A percentile compares a stretch with the other conserved stretches of the same genome.
phyloP scores from a whole-genome alignment of 1,140 invertebrate genomes.

The Drosophila murphyi region DNA sequence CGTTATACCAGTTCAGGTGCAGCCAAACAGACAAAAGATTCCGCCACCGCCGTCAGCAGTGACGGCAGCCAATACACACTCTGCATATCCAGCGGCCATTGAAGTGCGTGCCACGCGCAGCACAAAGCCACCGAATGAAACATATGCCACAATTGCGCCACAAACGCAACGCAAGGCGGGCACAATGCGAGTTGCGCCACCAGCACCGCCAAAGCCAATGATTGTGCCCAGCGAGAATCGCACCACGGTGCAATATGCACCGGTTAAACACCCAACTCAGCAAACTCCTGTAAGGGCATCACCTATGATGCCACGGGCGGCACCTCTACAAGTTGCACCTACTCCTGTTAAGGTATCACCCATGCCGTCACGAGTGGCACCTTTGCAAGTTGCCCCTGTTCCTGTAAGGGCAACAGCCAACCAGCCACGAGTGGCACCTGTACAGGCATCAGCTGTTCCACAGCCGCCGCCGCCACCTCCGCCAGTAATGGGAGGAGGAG shows the following conservation, averaged over 20 bases:
- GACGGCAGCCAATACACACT: constrained; percentile 52
- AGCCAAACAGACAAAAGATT: constrained; percentile 44
- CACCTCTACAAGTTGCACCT: not conserved
- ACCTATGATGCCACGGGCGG: not conserved
- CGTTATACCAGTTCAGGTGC: constrained; percentile 53
- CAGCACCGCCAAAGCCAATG: constrained; percentile 65
- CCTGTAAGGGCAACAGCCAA: constrained; percentile 5
- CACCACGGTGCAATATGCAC: constrained; percentile 25
- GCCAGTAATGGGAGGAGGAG: constrained; percentile 13
- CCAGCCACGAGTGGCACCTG: not conserved
- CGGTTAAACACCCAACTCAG: constrained; percentile 29
- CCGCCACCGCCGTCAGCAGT: constrained; percentile 71
- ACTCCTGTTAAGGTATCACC: constrained; percentile 7
- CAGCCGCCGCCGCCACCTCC: constrained; percentile 48
- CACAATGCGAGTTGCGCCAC: constrained; percentile 60
- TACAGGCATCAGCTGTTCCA: constrained; percentile 2
- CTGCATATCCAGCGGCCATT: constrained; percentile 46
- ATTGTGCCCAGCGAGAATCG: constrained; percentile 38
- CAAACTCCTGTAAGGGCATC: constrained; percentile 30
- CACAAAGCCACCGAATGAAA: constrained; percentile 29
- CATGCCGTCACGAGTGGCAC: not conserved
- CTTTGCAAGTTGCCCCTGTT: not conserved
- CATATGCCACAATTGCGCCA: constrained; percentile 60
- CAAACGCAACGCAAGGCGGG: constrained; percentile 61
- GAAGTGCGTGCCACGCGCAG: constrained; percentile 33